Evolutionary conservation across 1,140 invertebrate genomes (phyloP).

Genomic region (Zaprionus capensis): DNA sequence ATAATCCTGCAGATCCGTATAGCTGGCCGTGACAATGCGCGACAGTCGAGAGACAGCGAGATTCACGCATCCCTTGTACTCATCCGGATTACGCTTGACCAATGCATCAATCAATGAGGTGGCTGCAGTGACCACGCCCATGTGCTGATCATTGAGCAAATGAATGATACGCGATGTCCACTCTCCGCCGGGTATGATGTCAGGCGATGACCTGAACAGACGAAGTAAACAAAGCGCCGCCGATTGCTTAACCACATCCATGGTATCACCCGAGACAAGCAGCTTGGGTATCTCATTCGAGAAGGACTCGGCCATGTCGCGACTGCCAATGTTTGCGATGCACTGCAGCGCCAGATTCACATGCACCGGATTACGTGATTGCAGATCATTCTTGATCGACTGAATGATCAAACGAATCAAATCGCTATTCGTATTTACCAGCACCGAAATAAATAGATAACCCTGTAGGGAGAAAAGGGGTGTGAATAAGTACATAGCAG

Average conservation of each 20-base stretch:
- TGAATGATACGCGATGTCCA: constrained; percentile 99
- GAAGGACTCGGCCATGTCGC: constrained; percentile 99
- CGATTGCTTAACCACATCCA: constrained; percentile 99
- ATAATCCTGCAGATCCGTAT: constrained; percentile 99
- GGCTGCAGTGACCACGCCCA: constrained; percentile 99
- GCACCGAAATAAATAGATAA: constrained; percentile 99
- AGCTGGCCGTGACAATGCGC: constrained; percentile 98
- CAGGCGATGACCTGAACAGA: constrained; percentile 95
- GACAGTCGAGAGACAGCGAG: constrained; percentile 98
- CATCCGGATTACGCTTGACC: constrained; percentile 99
- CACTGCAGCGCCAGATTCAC: constrained; percentile 99
- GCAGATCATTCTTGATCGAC: constrained; percentile 99
- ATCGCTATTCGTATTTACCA: constrained; percentile 99
- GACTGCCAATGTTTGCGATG: constrained; percentile 99
- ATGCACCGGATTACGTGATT: constrained; percentile 98
- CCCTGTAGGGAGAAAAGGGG: constrained; percentile 88
- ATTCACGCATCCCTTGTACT: constrained; percentile 99
- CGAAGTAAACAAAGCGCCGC: constrained; percentile 98
- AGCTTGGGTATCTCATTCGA: constrained; percentile 99
- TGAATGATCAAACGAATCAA: constrained; percentile 99
- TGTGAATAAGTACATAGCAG: not conserved
- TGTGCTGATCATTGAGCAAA: constrained; percentile 99
- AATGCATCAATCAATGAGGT: constrained; percentile 99
- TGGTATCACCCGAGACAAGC: constrained; percentile 99
- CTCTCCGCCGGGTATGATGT: constrained; percentile 98